Percentiles rank a stretch among this genome's conserved stretches.
phyloP scores from a whole-genome alignment of 1,140 invertebrate genomes.

The Leptopilina boulardi region DNA sequence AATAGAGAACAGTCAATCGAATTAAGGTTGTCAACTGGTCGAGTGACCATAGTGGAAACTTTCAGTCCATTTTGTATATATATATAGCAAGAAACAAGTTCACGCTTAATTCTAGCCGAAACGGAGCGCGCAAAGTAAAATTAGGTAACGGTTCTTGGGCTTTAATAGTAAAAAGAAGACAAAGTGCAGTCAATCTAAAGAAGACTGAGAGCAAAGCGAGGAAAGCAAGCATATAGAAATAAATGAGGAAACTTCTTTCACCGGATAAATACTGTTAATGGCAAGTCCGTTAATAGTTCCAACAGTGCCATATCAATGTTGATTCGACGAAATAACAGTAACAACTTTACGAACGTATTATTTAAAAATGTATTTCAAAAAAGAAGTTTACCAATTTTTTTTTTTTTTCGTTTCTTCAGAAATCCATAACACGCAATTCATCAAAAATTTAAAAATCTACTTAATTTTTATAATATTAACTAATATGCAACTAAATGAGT shows the following conservation, averaged over 20 bases:
- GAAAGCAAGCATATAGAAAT: slow-evolving; percentile 18
- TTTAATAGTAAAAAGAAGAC: slow-evolving; percentile 23
- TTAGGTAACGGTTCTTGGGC: slow-evolving; percentile 22
- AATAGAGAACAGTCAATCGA: slow-evolving; percentile 1
- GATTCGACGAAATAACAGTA: slow-evolving; percentile 16
- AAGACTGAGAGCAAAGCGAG: background rate
- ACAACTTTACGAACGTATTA: background rate
- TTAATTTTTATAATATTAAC: too few species aligned
- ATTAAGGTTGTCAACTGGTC: slow-evolving; percentile 23
- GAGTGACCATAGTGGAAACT: slow-evolving; percentile 11
- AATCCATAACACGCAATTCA: background rate
- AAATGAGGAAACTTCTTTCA: slow-evolving; percentile 37
- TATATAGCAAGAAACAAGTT: slow-evolving; percentile 30
- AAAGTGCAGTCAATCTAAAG: slow-evolving; percentile 13
- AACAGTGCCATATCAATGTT: slow-evolving; percentile 36
- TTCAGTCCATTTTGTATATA: slow-evolving; percentile 12
- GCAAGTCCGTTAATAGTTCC: slow-evolving; percentile 38
- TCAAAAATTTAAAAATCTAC: too few species aligned
- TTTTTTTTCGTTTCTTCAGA: too few species aligned
- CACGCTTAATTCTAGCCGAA: slow-evolving; percentile 24
- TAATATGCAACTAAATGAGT: too few species aligned
- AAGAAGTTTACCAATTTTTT: background rate
- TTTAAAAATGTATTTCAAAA: background rate
- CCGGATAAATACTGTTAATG: slow-evolving; percentile 43
- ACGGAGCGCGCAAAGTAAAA: slow-evolving; percentile 22